Evolutionary conservation across 2,888 invertebrate species (phyloP).

Genomic region (Drosophila setosimentum): DNA sequence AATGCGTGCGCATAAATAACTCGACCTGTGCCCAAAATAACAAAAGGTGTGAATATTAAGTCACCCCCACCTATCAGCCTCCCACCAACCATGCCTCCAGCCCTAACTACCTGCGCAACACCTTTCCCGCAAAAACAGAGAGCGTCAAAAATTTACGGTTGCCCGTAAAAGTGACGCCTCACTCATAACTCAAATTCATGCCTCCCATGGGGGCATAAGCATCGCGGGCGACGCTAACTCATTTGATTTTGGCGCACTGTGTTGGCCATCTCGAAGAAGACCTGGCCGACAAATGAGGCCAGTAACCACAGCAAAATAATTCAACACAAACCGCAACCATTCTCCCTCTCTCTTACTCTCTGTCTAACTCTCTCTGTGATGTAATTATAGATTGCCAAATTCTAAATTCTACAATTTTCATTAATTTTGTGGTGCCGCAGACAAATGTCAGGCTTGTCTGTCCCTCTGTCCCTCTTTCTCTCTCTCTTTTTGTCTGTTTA

Average conservation of each 20-base stretch:
- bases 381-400: slow-evolving; percentile 83
- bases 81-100: background rate
- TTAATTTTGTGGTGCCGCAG: slow-evolving; percentile 72
- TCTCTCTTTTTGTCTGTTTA: background rate
- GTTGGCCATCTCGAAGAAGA: slow-evolving; percentile 21
- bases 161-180: slow-evolving; percentile 71
- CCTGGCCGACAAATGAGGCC: slow-evolving; percentile 75
- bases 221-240: slow-evolving; percentile 57
- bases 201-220: slow-evolving; percentile 64
- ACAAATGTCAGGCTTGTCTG: slow-evolving; percentile 47
- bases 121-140: background rate
- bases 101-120: background rate
- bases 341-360: background rate
- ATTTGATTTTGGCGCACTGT: slow-evolving; percentile 64
- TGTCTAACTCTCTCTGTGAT: slow-evolving; percentile 44
- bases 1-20: slow-evolving; percentile 79
- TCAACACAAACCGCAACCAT: slow-evolving; percentile 52
- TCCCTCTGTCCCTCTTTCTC: slow-evolving; percentile 13
- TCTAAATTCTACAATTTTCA: slow-evolving; percentile 74
- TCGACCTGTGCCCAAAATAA: slow-evolving; percentile 44
- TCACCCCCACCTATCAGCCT: slow-evolving; percentile 29
- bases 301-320: slow-evolving; percentile 78
- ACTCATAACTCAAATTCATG: slow-evolving; percentile 80
- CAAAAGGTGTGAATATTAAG: slow-evolving; percentile 80
- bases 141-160: slow-evolving; percentile 72